A percentile compares a stretch with the other conserved stretches of the same genome.
phyloP scores from a whole-genome alignment of 2,113 vertebrate species.

The Amblyopsis rosae region DNA sequence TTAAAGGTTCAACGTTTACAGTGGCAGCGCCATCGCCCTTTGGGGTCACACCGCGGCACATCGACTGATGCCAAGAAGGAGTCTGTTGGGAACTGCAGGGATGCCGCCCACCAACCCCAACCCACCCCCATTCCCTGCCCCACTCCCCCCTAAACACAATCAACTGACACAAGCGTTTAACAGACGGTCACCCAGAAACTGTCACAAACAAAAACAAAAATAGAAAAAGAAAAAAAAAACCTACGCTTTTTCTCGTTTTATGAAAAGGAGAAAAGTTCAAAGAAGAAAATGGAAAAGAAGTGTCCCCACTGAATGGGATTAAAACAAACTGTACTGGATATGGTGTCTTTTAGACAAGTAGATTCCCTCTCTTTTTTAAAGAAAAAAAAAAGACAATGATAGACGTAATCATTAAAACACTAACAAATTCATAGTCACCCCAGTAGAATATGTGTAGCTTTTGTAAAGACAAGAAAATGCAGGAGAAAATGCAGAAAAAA shows the following conservation, averaged over 20 bases:
- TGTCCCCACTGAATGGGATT: conserved; percentile 42
- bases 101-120: background rate
- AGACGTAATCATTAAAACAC: conserved; percentile 74
- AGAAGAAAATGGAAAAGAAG: conserved; percentile 35
- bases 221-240: conserved; percentile 12
- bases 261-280: conserved; percentile 20
- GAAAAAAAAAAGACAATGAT: conserved; percentile 65
- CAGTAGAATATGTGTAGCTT: conserved; percentile 84
- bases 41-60: conserved; percentile 33
- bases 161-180: conserved; percentile 48
- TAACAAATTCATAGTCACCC: conserved; percentile 80
- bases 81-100: conserved; percentile 24
- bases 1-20: conserved; percentile 69
- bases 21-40: conserved; percentile 16
- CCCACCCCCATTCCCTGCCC: background rate
- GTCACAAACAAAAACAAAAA: conserved; percentile 34
- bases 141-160: conserved; percentile 48
- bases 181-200: conserved; percentile 34
- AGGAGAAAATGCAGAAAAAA: conserved; percentile 45
- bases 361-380: conserved; percentile 58
- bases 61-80: conserved; percentile 24
- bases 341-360: conserved; percentile 68
- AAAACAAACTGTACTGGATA: conserved; percentile 46
- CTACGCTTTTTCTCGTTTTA: conserved; percentile 13
- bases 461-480: conserved; percentile 68